Conservation (phyloP, 2,888 invertebrate genomes). For the Acleris laterana region DNA sequence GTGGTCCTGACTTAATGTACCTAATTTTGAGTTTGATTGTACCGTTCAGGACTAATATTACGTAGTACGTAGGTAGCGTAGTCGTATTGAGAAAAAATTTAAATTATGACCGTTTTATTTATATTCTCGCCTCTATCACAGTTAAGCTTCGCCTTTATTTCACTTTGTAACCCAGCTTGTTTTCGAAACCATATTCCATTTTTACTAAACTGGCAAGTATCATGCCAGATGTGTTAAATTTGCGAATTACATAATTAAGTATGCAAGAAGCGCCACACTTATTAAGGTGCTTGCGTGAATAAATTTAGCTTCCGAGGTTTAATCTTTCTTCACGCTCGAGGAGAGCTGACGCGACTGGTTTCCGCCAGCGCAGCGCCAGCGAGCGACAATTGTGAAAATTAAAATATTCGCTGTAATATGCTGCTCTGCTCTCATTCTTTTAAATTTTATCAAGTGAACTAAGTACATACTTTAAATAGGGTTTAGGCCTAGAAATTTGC, state of each 20-base stretch:
- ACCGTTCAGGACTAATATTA: no score
- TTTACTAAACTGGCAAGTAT: not conserved
- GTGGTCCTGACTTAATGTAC: no score
- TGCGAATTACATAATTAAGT: slow-evolving; percentile 25
- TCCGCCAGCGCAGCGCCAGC: not conserved
- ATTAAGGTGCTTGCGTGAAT: slow-evolving; percentile 31
- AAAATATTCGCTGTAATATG: slow-evolving; percentile 3
- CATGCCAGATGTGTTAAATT: slow-evolving; percentile 2
- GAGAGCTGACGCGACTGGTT: slow-evolving; percentile 22
- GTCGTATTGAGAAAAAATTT: no score
- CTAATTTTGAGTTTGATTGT: no score
- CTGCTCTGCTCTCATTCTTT: not conserved
- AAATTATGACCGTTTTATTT: no score
- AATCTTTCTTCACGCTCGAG: slow-evolving; percentile 33
- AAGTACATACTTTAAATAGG: no score
- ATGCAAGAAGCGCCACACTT: slow-evolving; percentile 35
- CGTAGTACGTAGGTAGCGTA: no score
- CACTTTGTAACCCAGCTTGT: no score
- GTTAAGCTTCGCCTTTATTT: no score
- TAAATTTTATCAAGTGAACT: no score
- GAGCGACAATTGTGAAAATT: slow-evolving; percentile 7
- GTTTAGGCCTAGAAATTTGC: no score
- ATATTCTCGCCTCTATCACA: no score
- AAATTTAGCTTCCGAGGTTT: slow-evolving; percentile 30
- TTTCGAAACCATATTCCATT: not conserved